Evolutionary conservation across 2,888 invertebrate genomes (phyloP).

Genomic region (Sesia bembeciformis): DNA sequence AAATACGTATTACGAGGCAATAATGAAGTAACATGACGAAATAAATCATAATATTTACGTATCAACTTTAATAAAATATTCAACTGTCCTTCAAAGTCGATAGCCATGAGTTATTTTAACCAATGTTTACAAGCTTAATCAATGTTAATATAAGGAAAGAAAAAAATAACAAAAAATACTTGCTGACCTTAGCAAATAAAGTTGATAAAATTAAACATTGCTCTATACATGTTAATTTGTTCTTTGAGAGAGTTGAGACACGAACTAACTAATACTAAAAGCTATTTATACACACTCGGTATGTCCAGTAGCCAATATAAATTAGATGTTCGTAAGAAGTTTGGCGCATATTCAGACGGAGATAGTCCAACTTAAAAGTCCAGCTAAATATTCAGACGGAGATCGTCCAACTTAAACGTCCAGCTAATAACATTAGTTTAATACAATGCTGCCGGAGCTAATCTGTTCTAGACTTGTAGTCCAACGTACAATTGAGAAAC

Average conservation of each 20-base stretch:
- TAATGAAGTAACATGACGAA: no score
- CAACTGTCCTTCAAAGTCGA: no score
- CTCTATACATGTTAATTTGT: no score
- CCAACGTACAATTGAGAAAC: conserved; percentile 52
- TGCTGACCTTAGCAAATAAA: no score
- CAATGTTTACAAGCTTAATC: no score
- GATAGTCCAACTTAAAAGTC: not conserved
- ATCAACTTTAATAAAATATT: no score
- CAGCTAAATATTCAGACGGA: not conserved
- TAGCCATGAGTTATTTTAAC: no score
- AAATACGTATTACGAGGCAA: no score
- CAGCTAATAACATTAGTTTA: conserved; percentile 46
- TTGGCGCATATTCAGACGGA: conserved; percentile 2
- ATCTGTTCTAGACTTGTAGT: conserved; percentile 28
- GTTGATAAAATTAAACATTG: no score
- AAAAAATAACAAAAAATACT: no score
- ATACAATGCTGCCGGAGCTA: conserved; percentile 37
- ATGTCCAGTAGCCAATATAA: conserved; percentile 28
- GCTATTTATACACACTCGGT: conserved; percentile 41
- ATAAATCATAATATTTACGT: no score
- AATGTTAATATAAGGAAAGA: no score
- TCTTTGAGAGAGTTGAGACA: not conserved
- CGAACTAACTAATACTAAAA: conserved; percentile 23
- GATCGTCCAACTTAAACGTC: conserved; percentile 35
- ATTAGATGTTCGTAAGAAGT: conserved; percentile 37